Evolutionary conservation across 2,113 vertebrate species (phyloP).

Genomic region (Tachycineta bicolor): DNA sequence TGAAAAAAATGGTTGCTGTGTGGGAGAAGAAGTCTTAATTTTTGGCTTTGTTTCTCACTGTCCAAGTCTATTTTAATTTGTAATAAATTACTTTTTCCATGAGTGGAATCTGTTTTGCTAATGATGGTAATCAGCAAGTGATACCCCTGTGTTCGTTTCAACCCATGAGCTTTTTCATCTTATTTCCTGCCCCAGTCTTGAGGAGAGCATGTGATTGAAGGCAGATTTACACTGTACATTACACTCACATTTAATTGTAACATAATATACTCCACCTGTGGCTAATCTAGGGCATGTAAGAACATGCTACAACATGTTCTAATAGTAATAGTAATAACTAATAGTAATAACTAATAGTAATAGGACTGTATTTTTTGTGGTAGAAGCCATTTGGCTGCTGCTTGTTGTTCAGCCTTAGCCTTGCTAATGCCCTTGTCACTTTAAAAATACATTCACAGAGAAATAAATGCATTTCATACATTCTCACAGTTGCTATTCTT

Average conservation of each 20-base stretch:
- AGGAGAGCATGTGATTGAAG: not conserved
- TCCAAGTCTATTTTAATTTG: not conserved
- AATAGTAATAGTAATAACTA: not conserved
- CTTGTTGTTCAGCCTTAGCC: not conserved
- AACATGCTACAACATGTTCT: not conserved
- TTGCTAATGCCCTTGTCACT: not conserved
- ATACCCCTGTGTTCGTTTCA: not conserved
- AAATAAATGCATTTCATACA: constrained; percentile 4
- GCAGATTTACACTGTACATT: not conserved
- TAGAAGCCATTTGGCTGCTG: not conserved
- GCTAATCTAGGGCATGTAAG: not conserved
- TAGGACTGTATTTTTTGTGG: not conserved
- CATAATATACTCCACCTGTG: not conserved
- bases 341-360: not conserved
- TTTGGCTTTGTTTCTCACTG: not conserved
- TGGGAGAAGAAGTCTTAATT: not conserved
- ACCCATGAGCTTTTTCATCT: not conserved
- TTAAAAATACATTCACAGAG: not conserved
- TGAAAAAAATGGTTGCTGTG: not conserved
- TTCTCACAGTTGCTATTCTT: not conserved
- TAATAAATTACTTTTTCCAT: not conserved
- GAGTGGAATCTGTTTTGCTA: not conserved
- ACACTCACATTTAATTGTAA: not conserved
- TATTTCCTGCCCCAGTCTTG: not conserved
- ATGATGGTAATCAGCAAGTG: not conserved